phyloP scores from a whole-genome alignment of 2,888 invertebrate genomes.

The Drosophila niveifrons region DNA sequence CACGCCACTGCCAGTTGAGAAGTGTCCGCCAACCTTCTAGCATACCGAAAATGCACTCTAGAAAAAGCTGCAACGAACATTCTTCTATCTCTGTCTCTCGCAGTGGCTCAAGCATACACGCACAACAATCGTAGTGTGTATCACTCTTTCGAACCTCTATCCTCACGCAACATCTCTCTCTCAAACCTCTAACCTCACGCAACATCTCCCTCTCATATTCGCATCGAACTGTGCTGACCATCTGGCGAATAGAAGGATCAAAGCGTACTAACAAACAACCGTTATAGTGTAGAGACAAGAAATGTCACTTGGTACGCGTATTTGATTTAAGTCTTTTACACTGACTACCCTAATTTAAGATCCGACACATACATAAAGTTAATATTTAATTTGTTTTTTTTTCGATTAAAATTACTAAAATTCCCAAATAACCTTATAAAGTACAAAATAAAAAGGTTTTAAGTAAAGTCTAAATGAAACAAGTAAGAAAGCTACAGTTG shows the following conservation, averaged over 20 bases:
- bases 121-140: no score
- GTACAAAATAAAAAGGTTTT: no score
- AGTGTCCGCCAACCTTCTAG: neutral
- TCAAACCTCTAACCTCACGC: constrained; percentile 5
- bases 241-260: constrained; percentile 4
- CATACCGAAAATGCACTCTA: constrained; percentile 1
- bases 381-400: no score
- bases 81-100: no score
- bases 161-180: no score
- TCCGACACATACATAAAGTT: neutral
- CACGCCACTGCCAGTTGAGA: no score
- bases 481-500: no score
- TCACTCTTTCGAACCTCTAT: no score
- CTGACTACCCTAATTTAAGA: neutral
- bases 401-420: no score
- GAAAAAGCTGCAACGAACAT: neutral
- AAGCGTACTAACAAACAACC: constrained; percentile 2
- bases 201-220: constrained; percentile 1
- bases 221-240: constrained; percentile 1
- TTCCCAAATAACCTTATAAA: no score
- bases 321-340: constrained; percentile 1
- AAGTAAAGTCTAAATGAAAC: no score
- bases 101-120: no score
- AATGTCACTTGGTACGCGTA: neutral
- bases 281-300: neutral